Percentiles rank a stretch among this genome's conserved stretches.
These are phyloP conservation scores for Hyles vespertilio DNA, from an alignment of 1,140 invertebrate genomes.

Conservation along the genomic window DNA sequence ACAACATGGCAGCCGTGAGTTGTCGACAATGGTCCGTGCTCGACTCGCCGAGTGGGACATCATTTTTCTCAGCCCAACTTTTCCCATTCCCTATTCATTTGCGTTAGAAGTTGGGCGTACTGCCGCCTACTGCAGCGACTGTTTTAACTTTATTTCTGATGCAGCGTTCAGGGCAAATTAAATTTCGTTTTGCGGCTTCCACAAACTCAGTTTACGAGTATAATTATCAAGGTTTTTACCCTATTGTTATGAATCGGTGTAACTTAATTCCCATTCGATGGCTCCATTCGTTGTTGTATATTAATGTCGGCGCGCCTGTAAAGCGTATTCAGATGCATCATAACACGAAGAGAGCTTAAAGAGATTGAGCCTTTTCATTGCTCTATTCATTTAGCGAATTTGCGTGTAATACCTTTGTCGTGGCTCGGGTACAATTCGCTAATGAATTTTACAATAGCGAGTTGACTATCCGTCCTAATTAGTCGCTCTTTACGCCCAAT, in stretches of 20 bases:
- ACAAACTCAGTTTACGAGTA: slow-evolving; percentile 64
- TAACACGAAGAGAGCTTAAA: too few species aligned
- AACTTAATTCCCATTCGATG: slow-evolving; percentile 40
- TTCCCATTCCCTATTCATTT: slow-evolving; percentile 75
- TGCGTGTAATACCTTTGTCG: slow-evolving; percentile 31
- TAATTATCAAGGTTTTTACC: slow-evolving; percentile 59
- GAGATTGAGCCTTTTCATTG: slow-evolving; percentile 2
- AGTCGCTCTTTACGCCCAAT: slow-evolving; percentile 42
- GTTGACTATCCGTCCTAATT: slow-evolving; percentile 41
- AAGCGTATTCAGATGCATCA: neutral
- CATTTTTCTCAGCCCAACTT: slow-evolving; percentile 72
- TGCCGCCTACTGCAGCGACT: slow-evolving; percentile 66
- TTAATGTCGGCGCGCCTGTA: slow-evolving; percentile 7
- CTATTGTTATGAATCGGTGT: slow-evolving; percentile 53
- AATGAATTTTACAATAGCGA: slow-evolving; percentile 48
- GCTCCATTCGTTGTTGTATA: slow-evolving; percentile 18
- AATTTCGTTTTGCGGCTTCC: slow-evolving; percentile 74
- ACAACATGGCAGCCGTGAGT: slow-evolving; percentile 29
- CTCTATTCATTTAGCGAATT: slow-evolving; percentile 28
- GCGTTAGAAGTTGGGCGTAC: slow-evolving; percentile 72
- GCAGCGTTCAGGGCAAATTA: slow-evolving; percentile 74
- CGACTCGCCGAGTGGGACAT: slow-evolving; percentile 57
- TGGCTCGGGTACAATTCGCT: slow-evolving; percentile 30
- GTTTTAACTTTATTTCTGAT: slow-evolving; percentile 76
- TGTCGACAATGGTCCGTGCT: slow-evolving; percentile 45